Evolutionary conservation across 2,888 invertebrate genomes (phyloP), one percentile per base, ranked within the genome.

Genomic region (Zeuzera pyrina): DNA sequence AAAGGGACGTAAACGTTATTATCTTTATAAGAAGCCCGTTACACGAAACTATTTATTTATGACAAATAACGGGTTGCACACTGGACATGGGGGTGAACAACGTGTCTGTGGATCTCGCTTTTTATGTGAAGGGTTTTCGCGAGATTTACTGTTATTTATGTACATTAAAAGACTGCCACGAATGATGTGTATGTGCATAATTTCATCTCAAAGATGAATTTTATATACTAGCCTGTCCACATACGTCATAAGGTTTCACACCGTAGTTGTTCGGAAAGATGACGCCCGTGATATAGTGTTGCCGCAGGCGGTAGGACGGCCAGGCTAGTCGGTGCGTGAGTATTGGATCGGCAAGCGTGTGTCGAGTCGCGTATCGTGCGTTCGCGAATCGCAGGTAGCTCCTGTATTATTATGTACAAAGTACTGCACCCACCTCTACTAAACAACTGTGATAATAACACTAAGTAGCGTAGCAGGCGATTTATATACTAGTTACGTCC

Each of bases 371-470:
- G 61, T 61, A 62, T 65, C n/a, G n/a, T n/a, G n/a, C n/a, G 66
- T 57, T 69, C 70, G 62, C 70, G 64, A 62, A 63, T 63, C 56
- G 68, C 74, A 70, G 73, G 72, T 70, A 66, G 66, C 70, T 76
- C 77, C 77, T 76, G 78, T 72, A 69, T 73, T 70, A 67, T 64
- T 67, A 67, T 83, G 83, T 84, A 84, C 84, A 83, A 83, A 78
- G 83, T 83, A 83, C 83, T 79, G 70, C 83, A 81, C 84, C 84
- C 84, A 84, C 84, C 84, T 84, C 84, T 81, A 72, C 72, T 81
- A 81, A 84, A 78, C 79, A 84, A 83, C 84, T 84, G 84, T 84
- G 84, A 84, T 84, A 84, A 81, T 84, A 84, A 83, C 81, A 83
- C 84, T 84, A 84, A 84, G 84, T 84, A 84, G 84, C 79, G 64